These are phyloP conservation scores for Brachyptera putata DNA, from an alignment of 2,888 invertebrate species.

Conservation along the genomic window DNA sequence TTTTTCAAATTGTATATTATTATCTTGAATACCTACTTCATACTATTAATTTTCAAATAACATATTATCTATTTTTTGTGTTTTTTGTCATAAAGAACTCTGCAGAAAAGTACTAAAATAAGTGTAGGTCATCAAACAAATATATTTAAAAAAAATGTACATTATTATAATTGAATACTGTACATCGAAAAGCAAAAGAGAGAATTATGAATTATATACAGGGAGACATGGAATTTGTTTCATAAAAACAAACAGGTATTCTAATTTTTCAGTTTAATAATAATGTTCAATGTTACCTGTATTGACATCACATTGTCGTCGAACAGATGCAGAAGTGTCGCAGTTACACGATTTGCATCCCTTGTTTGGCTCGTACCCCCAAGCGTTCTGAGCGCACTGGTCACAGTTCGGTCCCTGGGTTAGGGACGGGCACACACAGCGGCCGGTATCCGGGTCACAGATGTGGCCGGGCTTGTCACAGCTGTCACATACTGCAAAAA, in stretches of 20 bases:
- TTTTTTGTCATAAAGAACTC: too few species aligned
- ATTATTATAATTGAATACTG: too few species aligned
- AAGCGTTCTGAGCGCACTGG: constrained; percentile 74
- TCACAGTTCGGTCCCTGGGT: constrained; percentile 80
- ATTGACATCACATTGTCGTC: constrained; percentile 60
- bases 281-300: constrained; percentile 32
- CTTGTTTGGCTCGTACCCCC: constrained; percentile 66
- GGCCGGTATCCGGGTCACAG: constrained; percentile 84
- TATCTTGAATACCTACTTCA: too few species aligned
- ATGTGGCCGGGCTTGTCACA: constrained; percentile 80
- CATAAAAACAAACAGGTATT: neutral
- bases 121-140: too few species aligned
- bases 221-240: too few species aligned
- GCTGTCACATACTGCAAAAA: constrained; percentile 62
- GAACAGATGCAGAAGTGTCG: constrained; percentile 63
- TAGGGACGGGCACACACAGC: constrained; percentile 86
- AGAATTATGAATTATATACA: too few species aligned
- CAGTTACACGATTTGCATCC: constrained; percentile 83
- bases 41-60: too few species aligned
- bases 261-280: neutral
- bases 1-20: too few species aligned
- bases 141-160: too few species aligned
- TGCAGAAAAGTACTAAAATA: too few species aligned
- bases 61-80: too few species aligned
- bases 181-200: too few species aligned